phyloP scores from a whole-genome alignment of 2,797 vertebrate genomes.

The Ctenopoma multispine region DNA sequence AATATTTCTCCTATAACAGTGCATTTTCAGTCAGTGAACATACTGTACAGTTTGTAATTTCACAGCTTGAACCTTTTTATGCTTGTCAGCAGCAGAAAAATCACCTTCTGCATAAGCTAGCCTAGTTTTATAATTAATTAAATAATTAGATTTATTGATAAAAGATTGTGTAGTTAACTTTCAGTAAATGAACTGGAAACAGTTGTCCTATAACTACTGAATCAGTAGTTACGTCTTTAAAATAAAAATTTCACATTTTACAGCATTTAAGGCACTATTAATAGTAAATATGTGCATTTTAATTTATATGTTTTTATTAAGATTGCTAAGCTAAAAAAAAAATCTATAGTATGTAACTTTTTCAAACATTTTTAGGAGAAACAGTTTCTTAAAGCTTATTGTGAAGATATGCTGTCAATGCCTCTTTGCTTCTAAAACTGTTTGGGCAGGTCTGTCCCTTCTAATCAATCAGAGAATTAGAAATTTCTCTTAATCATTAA shows the following conservation, averaged over 20 bases:
- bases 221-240: background rate
- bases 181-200: too few relatives aligned
- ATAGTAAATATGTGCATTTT: background rate
- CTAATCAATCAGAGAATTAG: too few relatives aligned
- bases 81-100: too few relatives aligned
- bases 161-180: background rate
- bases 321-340: background rate
- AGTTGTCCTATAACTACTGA: background rate
- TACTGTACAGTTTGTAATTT: conserved; percentile 6
- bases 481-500: too few relatives aligned
- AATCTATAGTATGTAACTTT: too few relatives aligned
- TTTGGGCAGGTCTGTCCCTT: too few relatives aligned
- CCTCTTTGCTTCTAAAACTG: too few relatives aligned
- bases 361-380: too few relatives aligned
- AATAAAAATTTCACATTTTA: background rate
- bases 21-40: background rate
- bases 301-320: background rate
- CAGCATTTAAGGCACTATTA: conserved; percentile 1
- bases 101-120: too few relatives aligned
- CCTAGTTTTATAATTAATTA: too few relatives aligned
- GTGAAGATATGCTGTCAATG: too few relatives aligned
- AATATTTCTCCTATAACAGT: conserved; percentile 11
- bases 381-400: too few relatives aligned
- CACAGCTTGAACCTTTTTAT: background rate
- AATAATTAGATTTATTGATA: background rate